These are phyloP conservation scores for Cephus pulcher DNA, from an alignment of 2,888 invertebrate genomes.

Conservation along the genomic window DNA sequence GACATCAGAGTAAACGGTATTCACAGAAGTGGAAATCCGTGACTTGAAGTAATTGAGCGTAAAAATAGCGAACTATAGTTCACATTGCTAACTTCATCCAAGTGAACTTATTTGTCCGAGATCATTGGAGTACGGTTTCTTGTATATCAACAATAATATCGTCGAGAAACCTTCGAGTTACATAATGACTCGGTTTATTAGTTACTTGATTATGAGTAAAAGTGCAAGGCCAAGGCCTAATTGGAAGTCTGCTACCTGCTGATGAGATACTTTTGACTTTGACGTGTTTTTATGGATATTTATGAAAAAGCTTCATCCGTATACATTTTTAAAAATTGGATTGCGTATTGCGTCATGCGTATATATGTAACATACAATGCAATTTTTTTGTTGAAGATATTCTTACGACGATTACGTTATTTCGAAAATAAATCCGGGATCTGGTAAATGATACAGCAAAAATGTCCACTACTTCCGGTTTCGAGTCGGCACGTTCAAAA, in stretches of 20 bases:
- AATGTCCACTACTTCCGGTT: no score
- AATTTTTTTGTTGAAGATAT: no score
- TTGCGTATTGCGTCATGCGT: no score
- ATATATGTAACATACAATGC: no score
- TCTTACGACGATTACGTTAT: no score
- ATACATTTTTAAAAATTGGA: no score
- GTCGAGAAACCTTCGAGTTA: neutral
- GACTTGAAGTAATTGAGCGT: neutral
- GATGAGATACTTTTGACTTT: neutral
- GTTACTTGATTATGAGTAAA: neutral
- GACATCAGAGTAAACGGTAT: neutral
- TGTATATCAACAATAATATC: neutral
- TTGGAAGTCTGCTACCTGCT: neutral
- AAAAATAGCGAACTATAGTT: neutral
- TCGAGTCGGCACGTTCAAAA: no score
- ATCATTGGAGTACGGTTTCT: neutral
- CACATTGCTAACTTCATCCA: neutral
- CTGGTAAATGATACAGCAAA: no score
- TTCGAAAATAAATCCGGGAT: no score
- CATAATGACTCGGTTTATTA: neutral
- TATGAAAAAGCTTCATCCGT: neutral
- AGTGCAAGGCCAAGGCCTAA: conserved; percentile 4
- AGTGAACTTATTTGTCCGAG: neutral
- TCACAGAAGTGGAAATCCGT: neutral
- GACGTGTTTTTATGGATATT: neutral